A percentile compares a stretch with the other conserved stretches of the same genome.
phyloP scores from a whole-genome alignment of 2,888 invertebrate genomes.

The Agonopterix heracliana region DNA sequence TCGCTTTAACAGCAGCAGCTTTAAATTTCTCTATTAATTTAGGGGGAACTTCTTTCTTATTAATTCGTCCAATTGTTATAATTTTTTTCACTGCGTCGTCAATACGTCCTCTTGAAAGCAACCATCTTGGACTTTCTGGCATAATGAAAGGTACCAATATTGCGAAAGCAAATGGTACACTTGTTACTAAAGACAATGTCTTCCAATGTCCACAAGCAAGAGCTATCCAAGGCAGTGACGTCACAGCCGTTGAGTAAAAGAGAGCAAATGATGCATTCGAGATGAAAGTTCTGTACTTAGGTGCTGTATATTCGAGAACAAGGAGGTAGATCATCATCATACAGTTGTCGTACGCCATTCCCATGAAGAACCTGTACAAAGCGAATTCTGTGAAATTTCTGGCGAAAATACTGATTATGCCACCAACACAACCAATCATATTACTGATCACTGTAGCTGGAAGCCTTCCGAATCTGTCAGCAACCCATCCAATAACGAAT shows the following conservation, averaged over 20 bases:
- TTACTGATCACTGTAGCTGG: constrained; percentile 39
- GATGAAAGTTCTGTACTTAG: constrained; percentile 44
- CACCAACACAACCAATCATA: constrained; percentile 39
- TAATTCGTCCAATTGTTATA: constrained; percentile 37
- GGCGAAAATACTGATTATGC: constrained; percentile 36
- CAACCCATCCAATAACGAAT: constrained; percentile 43
- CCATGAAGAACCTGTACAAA: constrained; percentile 41
- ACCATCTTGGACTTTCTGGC: constrained; percentile 51
- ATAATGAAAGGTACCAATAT: constrained; percentile 37
- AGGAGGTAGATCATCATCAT: constrained; percentile 48
- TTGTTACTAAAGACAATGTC: constrained; percentile 41
- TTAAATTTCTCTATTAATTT: constrained; percentile 44
- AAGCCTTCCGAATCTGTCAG: constrained; percentile 46
- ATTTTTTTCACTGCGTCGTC: constrained; percentile 44
- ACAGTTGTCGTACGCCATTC: constrained; percentile 49
- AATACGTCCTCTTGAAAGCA: constrained; percentile 42
- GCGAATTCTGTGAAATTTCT: constrained; percentile 39
- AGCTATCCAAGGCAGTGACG: constrained; percentile 43
- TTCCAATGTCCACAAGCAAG: constrained; percentile 49
- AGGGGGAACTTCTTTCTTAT: constrained; percentile 36
- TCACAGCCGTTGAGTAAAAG: constrained; percentile 40
- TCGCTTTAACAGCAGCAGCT: constrained; percentile 20
- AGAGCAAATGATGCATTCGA: constrained; percentile 42
- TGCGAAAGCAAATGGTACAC: constrained; percentile 37
- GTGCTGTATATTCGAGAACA: constrained; percentile 47